phyloP scores from a whole-genome alignment of 92 coral and sea anemone species.

The Phenganax subtilis region DNA sequence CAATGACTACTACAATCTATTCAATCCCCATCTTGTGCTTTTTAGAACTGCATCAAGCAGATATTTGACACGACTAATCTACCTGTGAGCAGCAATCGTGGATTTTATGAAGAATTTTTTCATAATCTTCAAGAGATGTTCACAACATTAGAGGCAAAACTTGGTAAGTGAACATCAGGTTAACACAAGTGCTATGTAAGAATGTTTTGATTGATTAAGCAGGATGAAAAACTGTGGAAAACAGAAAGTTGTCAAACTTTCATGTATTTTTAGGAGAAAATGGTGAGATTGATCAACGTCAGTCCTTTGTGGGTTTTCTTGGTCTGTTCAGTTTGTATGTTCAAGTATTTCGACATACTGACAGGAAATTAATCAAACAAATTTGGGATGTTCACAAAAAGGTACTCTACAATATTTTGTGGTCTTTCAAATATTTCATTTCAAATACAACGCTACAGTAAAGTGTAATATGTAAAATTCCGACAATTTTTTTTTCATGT shows the following conservation, averaged over 20 bases:
- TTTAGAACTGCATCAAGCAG: slow-evolving; percentile 88
- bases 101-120: slow-evolving; percentile 82
- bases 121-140: slow-evolving; percentile 70
- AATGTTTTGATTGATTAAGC: not conserved
- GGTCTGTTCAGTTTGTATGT: slow-evolving; percentile 78
- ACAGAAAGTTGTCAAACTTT: not conserved
- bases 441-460: not conserved
- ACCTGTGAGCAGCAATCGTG: slow-evolving; percentile 65
- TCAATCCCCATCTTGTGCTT: not conserved
- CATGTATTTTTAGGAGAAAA: slow-evolving; percentile 59
- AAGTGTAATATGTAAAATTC: not conserved
- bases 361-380: slow-evolving; percentile 79
- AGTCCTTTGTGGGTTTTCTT: slow-evolving; percentile 74
- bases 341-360: slow-evolving; percentile 77
- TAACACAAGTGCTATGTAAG: no score
- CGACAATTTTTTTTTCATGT: not conserved
- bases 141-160: slow-evolving; percentile 71
- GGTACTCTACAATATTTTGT: slow-evolving; percentile 39
- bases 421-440: not conserved
- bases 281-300: slow-evolving; percentile 81
- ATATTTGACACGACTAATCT: slow-evolving; percentile 70
- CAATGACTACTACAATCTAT: not conserved
- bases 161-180: slow-evolving; percentile 57
- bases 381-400: slow-evolving; percentile 93
- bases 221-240: not conserved